phyloP scores from a whole-genome alignment of 2,113 vertebrate genomes.

The Poicephalus gulielmi region DNA sequence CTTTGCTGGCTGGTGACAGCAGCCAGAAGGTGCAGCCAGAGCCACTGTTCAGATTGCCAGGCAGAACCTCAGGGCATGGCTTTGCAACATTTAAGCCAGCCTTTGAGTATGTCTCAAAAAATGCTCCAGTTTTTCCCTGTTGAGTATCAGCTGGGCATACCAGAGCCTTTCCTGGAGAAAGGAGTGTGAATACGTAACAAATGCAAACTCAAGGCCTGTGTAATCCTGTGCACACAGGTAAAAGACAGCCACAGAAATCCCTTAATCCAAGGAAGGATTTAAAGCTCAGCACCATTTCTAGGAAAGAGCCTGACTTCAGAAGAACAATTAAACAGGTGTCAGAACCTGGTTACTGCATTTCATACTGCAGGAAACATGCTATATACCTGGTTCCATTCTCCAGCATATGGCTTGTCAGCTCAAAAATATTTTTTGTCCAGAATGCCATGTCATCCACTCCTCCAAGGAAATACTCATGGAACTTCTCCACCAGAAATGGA shows the following conservation, averaged over 20 bases:
- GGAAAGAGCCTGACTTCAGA: neutral
- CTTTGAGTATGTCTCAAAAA: neutral
- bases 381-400: slow-evolving; percentile 76
- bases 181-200: accelerated
- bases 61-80: neutral
- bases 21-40: neutral
- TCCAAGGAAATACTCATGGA: slow-evolving; percentile 82
- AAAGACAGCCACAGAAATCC: neutral
- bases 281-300: neutral
- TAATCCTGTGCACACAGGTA: accelerated
- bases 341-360: neutral
- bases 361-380: neutral
- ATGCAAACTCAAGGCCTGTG: accelerated
- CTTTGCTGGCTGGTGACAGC: neutral
- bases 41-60: neutral
- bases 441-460: slow-evolving; percentile 81
- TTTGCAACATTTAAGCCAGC: neutral
- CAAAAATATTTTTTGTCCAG: slow-evolving; percentile 78
- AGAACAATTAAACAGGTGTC: neutral
- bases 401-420: slow-evolving; percentile 69
- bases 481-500: slow-evolving; percentile 79
- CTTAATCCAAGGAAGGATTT: neutral
- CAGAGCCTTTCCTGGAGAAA: neutral
- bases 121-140: neutral
- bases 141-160: neutral